phyloP scores from a whole-genome alignment of 2,888 invertebrate species.

The Mesochorus sp. region DNA sequence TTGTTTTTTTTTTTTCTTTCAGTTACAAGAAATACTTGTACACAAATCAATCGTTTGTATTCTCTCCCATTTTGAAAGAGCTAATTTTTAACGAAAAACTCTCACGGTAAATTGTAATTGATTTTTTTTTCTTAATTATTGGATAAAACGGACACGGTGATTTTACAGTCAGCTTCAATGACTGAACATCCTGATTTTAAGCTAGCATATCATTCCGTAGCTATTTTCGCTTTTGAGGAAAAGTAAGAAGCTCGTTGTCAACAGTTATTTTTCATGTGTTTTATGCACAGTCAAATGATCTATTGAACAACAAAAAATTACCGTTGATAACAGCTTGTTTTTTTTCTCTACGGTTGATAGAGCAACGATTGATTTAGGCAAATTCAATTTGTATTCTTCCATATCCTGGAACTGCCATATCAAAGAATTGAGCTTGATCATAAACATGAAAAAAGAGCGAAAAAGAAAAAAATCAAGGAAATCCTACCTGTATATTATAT shows the following conservation, averaged over 20 bases:
- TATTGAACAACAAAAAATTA: not conserved
- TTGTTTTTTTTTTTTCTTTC: constrained; percentile 36
- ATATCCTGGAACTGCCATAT: constrained; percentile 89
- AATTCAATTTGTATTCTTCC: constrained; percentile 80
- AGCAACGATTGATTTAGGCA: constrained; percentile 61
- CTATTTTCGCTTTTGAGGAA: not conserved
- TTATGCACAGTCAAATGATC: not conserved
- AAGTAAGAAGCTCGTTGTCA: not conserved
- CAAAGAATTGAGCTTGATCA: constrained; percentile 82
- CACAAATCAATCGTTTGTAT: constrained; percentile 26
- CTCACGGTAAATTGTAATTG: not conserved
- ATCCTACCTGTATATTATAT: constrained; percentile 80
- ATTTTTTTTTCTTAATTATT: constrained; percentile 28
- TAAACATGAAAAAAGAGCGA: constrained; percentile 73
- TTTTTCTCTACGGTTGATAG: constrained; percentile 19
- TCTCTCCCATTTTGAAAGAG: constrained; percentile 5
- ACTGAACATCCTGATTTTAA: constrained; percentile 36
- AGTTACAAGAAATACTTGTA: constrained; percentile 23
- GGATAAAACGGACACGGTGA: not conserved
- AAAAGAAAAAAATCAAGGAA: constrained; percentile 70
- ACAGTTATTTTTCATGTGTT: not conserved
- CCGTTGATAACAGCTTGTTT: not conserved
- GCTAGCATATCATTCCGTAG: constrained; percentile 35
- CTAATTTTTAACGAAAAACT: not conserved
- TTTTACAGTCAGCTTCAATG: constrained; percentile 5